Evolutionary conservation across 2,888 invertebrate genomes (phyloP).

Genomic region (Callyntrura sp.): DNA sequence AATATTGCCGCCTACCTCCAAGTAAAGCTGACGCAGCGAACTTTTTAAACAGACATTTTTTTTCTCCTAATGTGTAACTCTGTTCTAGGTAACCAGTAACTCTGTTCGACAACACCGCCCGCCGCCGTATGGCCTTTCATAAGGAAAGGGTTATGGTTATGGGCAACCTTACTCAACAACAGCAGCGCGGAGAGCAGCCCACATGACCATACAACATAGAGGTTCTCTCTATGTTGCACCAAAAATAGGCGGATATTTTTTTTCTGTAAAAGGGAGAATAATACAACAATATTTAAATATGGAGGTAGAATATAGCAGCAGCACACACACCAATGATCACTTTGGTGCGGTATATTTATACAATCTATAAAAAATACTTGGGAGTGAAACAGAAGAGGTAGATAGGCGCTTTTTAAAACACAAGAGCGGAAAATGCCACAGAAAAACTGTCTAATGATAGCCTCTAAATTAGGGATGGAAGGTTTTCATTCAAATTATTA

Average conservation of each 20-base stretch:
- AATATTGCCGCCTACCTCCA: neutral
- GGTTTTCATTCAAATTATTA: conserved; percentile 6
- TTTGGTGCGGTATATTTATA: too few relatives aligned
- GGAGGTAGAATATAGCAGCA: too few relatives aligned
- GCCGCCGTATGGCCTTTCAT: conserved; percentile 6
- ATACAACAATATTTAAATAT: too few relatives aligned
- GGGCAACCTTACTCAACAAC: conserved; percentile 3
- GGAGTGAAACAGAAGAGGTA: neutral
- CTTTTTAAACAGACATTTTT: neutral
- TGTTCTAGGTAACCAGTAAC: neutral
- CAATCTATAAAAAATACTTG: too few relatives aligned
- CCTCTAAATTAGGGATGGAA: neutral
- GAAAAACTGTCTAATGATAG: neutral
- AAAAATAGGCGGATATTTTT: too few relatives aligned
- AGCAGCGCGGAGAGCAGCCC: too few relatives aligned
- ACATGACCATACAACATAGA: too few relatives aligned
- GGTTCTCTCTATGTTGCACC: too few relatives aligned
- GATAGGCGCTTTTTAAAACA: neutral
- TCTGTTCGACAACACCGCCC: neutral
- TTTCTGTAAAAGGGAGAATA: too few relatives aligned
- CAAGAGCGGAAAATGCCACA: neutral
- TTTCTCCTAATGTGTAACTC: neutral
- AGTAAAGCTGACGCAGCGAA: neutral
- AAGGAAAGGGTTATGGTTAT: neutral
- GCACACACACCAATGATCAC: too few relatives aligned